phyloP scores from a whole-genome alignment of 2,113 vertebrate genomes.

The Dolichotis patagonum region DNA sequence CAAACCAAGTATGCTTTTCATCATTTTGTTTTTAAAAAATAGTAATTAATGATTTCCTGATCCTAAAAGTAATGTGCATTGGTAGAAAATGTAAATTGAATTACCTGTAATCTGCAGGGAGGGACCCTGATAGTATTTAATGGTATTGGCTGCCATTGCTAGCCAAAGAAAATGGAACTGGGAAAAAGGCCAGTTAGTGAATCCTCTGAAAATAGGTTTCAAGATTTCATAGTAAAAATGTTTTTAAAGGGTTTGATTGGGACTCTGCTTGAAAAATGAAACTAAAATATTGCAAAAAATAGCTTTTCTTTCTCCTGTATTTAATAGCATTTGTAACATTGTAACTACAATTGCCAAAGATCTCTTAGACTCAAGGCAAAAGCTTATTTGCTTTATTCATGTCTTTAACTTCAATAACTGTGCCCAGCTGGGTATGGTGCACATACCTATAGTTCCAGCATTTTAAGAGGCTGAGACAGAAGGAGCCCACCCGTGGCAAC shows the following conservation, averaged over 20 bases:
- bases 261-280: constrained; percentile 38
- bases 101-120: background rate
- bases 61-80: background rate
- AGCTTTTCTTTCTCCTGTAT: background rate
- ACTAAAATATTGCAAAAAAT: background rate
- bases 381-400: background rate
- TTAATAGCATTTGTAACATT: background rate
- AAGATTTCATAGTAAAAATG: background rate
- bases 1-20: background rate
- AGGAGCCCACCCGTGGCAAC: background rate
- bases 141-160: too few species aligned
- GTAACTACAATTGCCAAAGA: background rate
- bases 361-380: background rate
- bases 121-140: background rate
- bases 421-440: too few species aligned
- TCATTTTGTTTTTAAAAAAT: background rate
- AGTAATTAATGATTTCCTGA: constrained; percentile 39
- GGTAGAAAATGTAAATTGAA: background rate
- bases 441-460: background rate
- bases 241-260: constrained; percentile 49
- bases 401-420: background rate
- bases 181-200: background rate
- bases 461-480: background rate
- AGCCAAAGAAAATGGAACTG: background rate
- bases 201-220: constrained; percentile 7